phyloP scores from a whole-genome alignment of 2,113 vertebrate species.

The Tachuris rubrigastra region DNA sequence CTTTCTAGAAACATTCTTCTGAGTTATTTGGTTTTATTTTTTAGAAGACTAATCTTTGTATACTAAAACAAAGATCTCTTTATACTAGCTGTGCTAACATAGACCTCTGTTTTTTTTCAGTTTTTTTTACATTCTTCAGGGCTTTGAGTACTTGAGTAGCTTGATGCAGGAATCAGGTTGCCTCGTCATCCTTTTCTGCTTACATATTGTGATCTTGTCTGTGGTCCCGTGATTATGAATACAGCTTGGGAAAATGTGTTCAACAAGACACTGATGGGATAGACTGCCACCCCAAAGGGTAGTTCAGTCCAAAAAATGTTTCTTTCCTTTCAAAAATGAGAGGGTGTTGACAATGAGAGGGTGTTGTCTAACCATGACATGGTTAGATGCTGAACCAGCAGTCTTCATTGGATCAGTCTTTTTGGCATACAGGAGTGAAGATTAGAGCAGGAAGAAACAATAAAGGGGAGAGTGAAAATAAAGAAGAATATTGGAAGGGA shows the following conservation, averaged over 20 bases:
- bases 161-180: neutral
- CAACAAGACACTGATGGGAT: neutral
- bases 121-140: neutral
- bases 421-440: neutral
- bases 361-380: too few relatives aligned
- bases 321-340: neutral
- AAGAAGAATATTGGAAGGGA: neutral
- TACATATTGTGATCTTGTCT: neutral
- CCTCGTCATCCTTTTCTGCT: neutral
- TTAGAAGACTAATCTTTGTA: neutral
- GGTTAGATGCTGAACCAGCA: neutral
- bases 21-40: neutral
- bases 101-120: neutral
- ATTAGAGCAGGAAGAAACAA: neutral
- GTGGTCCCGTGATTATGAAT: neutral
- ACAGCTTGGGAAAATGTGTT: neutral
- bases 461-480: neutral
- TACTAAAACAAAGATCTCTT: neutral
- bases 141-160: neutral
- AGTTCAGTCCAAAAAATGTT: neutral
- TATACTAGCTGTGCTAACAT: neutral
- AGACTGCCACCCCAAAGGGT: neutral
- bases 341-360: too few relatives aligned
- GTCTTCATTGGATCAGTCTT: neutral
- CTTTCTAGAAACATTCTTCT: neutral